These are phyloP conservation scores for Engystomops pustulosus DNA, from an alignment of 2,113 vertebrate species.

Conservation along the genomic window DNA sequence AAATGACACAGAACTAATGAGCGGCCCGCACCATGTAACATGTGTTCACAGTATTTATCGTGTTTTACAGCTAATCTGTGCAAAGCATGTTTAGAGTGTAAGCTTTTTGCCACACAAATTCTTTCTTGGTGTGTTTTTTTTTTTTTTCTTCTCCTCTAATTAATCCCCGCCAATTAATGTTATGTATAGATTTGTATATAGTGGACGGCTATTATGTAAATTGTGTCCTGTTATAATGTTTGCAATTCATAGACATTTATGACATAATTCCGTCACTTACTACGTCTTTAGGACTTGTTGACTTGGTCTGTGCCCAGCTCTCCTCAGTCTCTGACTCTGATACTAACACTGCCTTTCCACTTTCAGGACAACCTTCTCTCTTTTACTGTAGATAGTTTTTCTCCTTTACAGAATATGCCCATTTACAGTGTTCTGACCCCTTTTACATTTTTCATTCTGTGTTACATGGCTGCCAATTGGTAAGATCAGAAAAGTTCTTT, in stretches of 20 bases:
- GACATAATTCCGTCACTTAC: too few species aligned
- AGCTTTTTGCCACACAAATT: slow-evolving; percentile 1
- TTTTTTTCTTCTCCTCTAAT: background rate
- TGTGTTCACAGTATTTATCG: background rate
- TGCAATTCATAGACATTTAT: background rate
- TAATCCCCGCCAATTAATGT: background rate
- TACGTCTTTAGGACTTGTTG: too few species aligned
- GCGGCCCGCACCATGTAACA: background rate
- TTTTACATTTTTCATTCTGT: too few species aligned
- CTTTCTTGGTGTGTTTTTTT: background rate
- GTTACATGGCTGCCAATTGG: too few species aligned
- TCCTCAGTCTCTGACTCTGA: too few species aligned
- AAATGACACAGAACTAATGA: background rate
- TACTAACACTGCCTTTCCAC: too few species aligned
- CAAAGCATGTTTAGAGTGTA: background rate
- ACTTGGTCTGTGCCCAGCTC: too few species aligned
- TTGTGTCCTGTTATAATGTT: background rate
- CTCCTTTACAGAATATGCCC: too few species aligned
- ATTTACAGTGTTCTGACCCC: too few species aligned
- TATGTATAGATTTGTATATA: background rate
- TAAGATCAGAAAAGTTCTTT: too few species aligned
- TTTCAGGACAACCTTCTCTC: too few species aligned
- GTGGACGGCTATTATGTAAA: background rate
- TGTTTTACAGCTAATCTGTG: background rate
- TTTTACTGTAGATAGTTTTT: too few species aligned